A percentile compares a stretch with the other conserved stretches of the same genome.
Evolutionary conservation across 2,797 vertebrate species (phyloP).

Genomic region (Ambastaia sidthimunki): DNA sequence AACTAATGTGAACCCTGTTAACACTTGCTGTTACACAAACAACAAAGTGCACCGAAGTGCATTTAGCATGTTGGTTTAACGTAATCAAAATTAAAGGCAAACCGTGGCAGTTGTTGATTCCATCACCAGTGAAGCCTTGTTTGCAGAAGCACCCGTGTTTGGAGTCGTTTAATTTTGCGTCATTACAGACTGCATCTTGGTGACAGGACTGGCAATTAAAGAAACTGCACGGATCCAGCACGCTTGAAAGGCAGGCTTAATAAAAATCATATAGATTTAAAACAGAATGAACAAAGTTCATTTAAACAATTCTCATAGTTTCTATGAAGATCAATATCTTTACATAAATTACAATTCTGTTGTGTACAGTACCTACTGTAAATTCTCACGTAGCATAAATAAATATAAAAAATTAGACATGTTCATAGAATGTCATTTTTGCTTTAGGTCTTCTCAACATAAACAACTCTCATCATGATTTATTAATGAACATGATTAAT

Average conservation of each 20-base stretch:
- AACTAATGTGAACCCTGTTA: neutral
- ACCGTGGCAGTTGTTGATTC: conserved; percentile 85
- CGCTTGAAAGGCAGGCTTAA: conserved; percentile 80
- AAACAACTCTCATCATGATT: neutral
- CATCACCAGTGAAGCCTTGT: conserved; percentile 88
- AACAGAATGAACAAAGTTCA: neutral
- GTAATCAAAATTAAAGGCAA: conserved; percentile 57
- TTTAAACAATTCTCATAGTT: neutral
- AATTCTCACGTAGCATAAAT: neutral
- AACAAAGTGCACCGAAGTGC: neutral
- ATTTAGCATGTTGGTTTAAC: neutral
- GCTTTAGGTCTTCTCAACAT: no score
- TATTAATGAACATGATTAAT: neutral
- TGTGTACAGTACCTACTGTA: neutral
- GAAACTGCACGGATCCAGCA: conserved; percentile 74
- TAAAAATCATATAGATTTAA: conserved; percentile 28
- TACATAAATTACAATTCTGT: neutral
- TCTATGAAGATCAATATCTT: neutral
- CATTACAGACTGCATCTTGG: conserved; percentile 80
- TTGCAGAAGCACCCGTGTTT: conserved; percentile 83
- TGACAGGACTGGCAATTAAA: conserved; percentile 80
- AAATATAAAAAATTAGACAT: neutral
- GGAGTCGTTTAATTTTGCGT: conserved; percentile 67
- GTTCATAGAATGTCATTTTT: no score
- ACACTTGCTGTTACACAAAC: neutral